phyloP scores from a whole-genome alignment of 2,113 vertebrate species.

The Heterochromis multidens region DNA sequence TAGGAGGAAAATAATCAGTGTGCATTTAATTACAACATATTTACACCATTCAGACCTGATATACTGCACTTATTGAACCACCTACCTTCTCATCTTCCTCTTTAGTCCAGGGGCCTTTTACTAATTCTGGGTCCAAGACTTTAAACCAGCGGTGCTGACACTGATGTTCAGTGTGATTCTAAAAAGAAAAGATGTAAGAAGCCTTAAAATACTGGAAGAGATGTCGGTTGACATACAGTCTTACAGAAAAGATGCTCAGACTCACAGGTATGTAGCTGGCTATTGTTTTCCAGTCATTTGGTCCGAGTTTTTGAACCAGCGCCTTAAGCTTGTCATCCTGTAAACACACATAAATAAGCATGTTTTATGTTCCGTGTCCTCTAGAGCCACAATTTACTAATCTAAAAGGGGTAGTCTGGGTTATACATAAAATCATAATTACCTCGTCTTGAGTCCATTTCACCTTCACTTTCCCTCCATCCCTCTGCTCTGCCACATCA shows the following conservation, averaged over 20 bases:
- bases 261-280: slow-evolving; percentile 88
- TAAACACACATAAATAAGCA: slow-evolving; percentile 5
- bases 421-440: neutral
- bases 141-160: slow-evolving; percentile 97
- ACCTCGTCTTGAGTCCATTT: slow-evolving; percentile 96
- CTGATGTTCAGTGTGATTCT: slow-evolving; percentile 94
- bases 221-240: neutral
- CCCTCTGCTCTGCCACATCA: slow-evolving; percentile 86
- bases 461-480: slow-evolving; percentile 86
- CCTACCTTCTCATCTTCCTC: slow-evolving; percentile 95
- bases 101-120: slow-evolving; percentile 98
- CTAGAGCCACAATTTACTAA: neutral
- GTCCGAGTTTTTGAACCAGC: slow-evolving; percentile 85
- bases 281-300: slow-evolving; percentile 90
- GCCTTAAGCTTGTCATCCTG: slow-evolving; percentile 90
- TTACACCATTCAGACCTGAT: neutral
- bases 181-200: neutral
- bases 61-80: neutral
- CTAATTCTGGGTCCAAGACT: slow-evolving; percentile 91
- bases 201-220: neutral
- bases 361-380: neutral
- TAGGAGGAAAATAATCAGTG: slow-evolving; percentile 55
- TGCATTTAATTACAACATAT: neutral
- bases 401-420: neutral
- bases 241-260: neutral